Base-by-base conservation (phyloP, 1,140 invertebrate species). In the Sitobion miscanthi region DNA sequence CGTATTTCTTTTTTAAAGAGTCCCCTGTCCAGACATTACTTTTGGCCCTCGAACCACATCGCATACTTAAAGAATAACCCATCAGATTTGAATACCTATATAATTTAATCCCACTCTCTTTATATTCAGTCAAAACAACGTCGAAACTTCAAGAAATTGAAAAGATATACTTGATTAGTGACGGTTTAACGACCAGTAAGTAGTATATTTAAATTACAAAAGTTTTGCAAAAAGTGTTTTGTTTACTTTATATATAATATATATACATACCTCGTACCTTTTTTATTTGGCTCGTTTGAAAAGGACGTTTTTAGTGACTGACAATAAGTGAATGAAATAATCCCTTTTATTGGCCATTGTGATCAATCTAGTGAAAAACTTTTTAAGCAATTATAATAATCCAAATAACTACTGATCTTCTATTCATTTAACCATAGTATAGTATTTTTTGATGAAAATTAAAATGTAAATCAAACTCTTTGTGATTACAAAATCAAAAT, bases 91-190 rank as follows among this genome's bases (percentile, higher is more conserved):
- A 89, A 89, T 89, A 57, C 52, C n/a, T 54, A 42, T 54, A 89
- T 38, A 38, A 38, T 21, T 49, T 52, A 35, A 20, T 52, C 52
- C 5, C 38, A 42, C 23, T 38, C 47, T 87, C n/a, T 89, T 57
- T 57, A 57, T 89, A 57, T 89, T 89, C 52, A 38, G 35, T 57
- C 49, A 57, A 89, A 54, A 57, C 38, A 89, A 89, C 88, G 38
- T 42, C 2, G 21, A 38, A 57, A 89, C 49, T 52, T 89, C 88
- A 17, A 38, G 49, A 42, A 57, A 57, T 89, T 38, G 88, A 89
- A 89, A 87, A 89, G 20, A 89, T 89, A 57, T 89, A 57, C 52
- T 89, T 89, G 88, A 89, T 89, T 89, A 89, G 21, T 89, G 49
- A 38, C 20, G n/a, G 52, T 89, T 57, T 89, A 89, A 89, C 35